Conservation (phyloP, 2,113 vertebrate species). For the Drymodes brunneopygia region DNA sequence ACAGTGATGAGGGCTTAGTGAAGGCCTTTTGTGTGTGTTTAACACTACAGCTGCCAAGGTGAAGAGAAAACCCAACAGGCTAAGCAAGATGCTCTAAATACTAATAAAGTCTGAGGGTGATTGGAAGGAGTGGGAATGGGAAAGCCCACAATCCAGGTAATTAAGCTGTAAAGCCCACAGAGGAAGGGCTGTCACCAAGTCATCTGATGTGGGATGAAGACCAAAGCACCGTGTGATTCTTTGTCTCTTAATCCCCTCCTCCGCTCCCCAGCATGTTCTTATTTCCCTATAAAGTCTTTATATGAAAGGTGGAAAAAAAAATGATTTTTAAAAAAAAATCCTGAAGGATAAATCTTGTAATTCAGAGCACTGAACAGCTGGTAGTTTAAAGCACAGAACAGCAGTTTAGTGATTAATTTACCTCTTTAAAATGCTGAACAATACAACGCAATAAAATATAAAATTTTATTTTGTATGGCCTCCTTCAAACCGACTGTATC, state of each 20-base stretch:
- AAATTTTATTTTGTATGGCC: conserved; percentile 35
- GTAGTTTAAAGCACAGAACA: conserved; percentile 71
- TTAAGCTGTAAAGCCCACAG: conserved; percentile 64
- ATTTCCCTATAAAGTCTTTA: conserved; percentile 45
- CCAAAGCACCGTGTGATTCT: conserved; percentile 39
- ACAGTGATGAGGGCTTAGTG: not conserved
- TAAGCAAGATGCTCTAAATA: conserved; percentile 15
- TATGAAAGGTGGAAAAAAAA: conserved; percentile 10
- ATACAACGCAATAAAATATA: conserved; percentile 48
- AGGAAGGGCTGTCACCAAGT: conserved; percentile 56
- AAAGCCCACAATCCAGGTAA: conserved; percentile 52
- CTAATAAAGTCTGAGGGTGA: conserved; percentile 17
- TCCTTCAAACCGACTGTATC: not conserved
- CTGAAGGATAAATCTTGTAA: conserved; percentile 74
- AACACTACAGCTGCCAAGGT: conserved; percentile 8
- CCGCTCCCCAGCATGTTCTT: conserved; percentile 35
- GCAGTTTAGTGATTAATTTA: conserved; percentile 74
- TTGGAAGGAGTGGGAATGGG: conserved; percentile 25
- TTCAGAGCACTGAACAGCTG: conserved; percentile 72
- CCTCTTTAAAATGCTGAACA: conserved; percentile 74
- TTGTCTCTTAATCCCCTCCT: conserved; percentile 52
- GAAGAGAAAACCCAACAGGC: not conserved
- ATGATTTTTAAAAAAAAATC: conserved; percentile 24
- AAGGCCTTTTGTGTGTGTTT: conserved; percentile 13
- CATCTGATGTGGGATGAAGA: conserved; percentile 58